These are phyloP conservation scores for Ramphastos sulfuratus DNA, from an alignment of 2,113 vertebrate genomes.

Conservation along the genomic window DNA sequence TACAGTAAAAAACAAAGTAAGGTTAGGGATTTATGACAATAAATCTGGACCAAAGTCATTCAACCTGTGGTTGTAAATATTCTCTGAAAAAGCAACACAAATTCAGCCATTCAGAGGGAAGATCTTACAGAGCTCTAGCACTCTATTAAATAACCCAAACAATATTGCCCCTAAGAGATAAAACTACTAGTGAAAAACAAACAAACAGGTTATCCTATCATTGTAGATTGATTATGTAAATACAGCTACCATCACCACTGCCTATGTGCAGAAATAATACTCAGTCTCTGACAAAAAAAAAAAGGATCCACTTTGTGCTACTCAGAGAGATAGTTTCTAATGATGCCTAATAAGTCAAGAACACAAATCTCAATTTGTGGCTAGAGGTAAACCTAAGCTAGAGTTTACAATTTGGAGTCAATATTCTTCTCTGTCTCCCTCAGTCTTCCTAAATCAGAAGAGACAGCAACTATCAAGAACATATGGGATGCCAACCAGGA, in stretches of 20 bases:
- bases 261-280: conserved; percentile 17
- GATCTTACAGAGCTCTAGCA: not conserved
- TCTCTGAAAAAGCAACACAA: not conserved
- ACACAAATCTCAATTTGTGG: conserved; percentile 21
- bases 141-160: not conserved
- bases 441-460: conserved; percentile 52
- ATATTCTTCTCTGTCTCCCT: conserved; percentile 36
- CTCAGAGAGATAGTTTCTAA: not conserved
- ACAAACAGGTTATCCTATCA: not conserved
- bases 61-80: conserved; percentile 1
- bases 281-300: not conserved
- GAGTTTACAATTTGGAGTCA: not conserved
- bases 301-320: not conserved
- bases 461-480: conserved; percentile 55
- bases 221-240: not conserved
- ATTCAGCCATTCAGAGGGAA: not conserved
- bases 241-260: not conserved
- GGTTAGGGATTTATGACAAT: not conserved
- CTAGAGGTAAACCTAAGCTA: conserved; percentile 16
- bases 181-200: not conserved
- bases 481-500: conserved; percentile 57
- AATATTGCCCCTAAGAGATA: not conserved
- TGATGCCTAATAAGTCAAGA: not conserved
- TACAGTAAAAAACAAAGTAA: conserved; percentile 20
- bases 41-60: conserved; percentile 18